Conservation (phyloP, 2,113 vertebrate genomes). For the Tautogolabrus adspersus region DNA sequence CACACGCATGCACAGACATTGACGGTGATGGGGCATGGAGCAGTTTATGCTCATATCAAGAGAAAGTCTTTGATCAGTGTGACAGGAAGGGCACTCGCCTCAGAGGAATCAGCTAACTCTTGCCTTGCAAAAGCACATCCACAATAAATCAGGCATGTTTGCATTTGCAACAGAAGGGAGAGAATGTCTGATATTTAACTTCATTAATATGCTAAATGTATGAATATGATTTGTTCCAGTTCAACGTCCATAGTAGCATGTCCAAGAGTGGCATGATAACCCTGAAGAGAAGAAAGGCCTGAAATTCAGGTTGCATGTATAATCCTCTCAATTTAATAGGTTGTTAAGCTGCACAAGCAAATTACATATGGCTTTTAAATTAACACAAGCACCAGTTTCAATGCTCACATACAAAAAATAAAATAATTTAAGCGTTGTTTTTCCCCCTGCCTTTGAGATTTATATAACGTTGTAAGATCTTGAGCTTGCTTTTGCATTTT, state of each 20-base stretch:
- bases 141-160: conserved; percentile 68
- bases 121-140: conserved; percentile 78
- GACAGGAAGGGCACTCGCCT: conserved; percentile 81
- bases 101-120: conserved; percentile 78
- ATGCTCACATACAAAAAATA: conserved; percentile 23
- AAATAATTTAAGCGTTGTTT: neutral
- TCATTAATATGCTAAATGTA: conserved; percentile 81
- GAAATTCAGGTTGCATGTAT: conserved; percentile 67
- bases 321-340: conserved; percentile 69
- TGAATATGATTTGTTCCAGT: conserved; percentile 78
- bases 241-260: conserved; percentile 68
- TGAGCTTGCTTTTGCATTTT: conserved; percentile 14
- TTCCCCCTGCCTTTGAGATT: conserved; percentile 3
- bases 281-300: conserved; percentile 53
- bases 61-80: conserved; percentile 78
- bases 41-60: conserved; percentile 81
- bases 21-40: conserved; percentile 73
- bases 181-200: conserved; percentile 71
- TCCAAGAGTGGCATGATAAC: conserved; percentile 68
- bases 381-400: conserved; percentile 25
- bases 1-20: conserved; percentile 72
- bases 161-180: conserved; percentile 56
- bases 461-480: neutral
- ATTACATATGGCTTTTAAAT: conserved; percentile 61
- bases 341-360: conserved; percentile 61